Conservation (phyloP, 2,888 invertebrate species). For the Heteromyza rotundicornis region DNA sequence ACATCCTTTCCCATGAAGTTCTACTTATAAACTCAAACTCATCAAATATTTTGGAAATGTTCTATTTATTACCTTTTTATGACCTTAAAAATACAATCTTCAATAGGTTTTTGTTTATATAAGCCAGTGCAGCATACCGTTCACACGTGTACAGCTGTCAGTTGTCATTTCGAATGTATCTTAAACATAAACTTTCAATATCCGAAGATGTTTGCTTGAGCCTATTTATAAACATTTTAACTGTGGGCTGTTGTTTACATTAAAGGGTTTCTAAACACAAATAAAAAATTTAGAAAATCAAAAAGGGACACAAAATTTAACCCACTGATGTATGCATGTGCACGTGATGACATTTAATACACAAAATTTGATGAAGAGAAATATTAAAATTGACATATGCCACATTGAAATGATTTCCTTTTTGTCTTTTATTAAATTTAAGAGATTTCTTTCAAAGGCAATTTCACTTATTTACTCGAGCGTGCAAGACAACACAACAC, state of each 20-base stretch:
- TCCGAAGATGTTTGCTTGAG: neutral
- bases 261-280: neutral
- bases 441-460: neutral
- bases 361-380: conserved; percentile 31
- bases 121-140: neutral
- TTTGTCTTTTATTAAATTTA: neutral
- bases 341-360: conserved; percentile 37
- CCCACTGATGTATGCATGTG: neutral
- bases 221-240: conserved; percentile 1
- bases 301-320: neutral
- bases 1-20: too few relatives aligned
- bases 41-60: too few relatives aligned
- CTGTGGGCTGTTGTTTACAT: neutral
- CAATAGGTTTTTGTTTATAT: neutral
- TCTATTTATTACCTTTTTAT: too few relatives aligned
- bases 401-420: neutral
- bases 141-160: conserved; percentile 27
- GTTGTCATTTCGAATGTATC: neutral
- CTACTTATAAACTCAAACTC: too few relatives aligned
- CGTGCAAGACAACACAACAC: too few relatives aligned
- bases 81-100: neutral
- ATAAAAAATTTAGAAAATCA: neutral
- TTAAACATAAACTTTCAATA: neutral
- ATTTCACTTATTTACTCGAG: too few relatives aligned
- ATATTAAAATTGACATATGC: conserved; percentile 5